These are phyloP conservation scores for Astropecten irregularis DNA, from an alignment of 53 echinoderm and acorn worm genomes.

Conservation along the genomic window DNA sequence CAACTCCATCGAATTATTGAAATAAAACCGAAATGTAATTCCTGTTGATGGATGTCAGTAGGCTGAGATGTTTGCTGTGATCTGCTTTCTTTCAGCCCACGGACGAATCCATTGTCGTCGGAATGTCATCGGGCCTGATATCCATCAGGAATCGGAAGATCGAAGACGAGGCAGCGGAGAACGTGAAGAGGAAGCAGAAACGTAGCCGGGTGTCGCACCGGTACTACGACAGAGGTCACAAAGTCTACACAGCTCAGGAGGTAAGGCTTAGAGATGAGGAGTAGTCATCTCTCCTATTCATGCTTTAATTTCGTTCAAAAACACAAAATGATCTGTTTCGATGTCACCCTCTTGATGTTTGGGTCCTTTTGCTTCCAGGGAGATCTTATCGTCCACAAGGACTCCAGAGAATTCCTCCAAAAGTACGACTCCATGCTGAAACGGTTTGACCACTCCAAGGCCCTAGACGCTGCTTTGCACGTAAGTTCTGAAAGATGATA, in stretches of 20 bases:
- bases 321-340: too few species aligned
- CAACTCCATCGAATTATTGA: too few species aligned
- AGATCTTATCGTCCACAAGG: constrained; percentile 64
- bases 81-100: constrained; percentile 68
- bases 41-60: too few species aligned
- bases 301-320: too few species aligned
- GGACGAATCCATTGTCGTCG: constrained; percentile 81
- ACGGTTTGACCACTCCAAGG: constrained; percentile 91
- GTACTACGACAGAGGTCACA: constrained; percentile 75
- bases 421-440: constrained; percentile 84
- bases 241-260: constrained; percentile 78
- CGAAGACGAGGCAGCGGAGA: constrained; percentile 47
- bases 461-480: constrained; percentile 79
- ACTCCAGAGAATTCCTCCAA: constrained; percentile 57
- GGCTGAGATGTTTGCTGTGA: too few species aligned
- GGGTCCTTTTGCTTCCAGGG: too few species aligned
- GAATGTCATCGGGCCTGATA: constrained; percentile 88
- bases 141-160: constrained; percentile 87
- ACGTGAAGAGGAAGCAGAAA: constrained; percentile 33
- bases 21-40: too few species aligned
- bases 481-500: constrained; percentile 49
- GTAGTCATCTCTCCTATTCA: background rate
- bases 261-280: constrained; percentile 63
- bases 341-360: too few species aligned
- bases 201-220: constrained; percentile 58